Base-by-base conservation (phyloP, 2,888 invertebrate genomes). In the Xanthorhoe spadicearia region DNA sequence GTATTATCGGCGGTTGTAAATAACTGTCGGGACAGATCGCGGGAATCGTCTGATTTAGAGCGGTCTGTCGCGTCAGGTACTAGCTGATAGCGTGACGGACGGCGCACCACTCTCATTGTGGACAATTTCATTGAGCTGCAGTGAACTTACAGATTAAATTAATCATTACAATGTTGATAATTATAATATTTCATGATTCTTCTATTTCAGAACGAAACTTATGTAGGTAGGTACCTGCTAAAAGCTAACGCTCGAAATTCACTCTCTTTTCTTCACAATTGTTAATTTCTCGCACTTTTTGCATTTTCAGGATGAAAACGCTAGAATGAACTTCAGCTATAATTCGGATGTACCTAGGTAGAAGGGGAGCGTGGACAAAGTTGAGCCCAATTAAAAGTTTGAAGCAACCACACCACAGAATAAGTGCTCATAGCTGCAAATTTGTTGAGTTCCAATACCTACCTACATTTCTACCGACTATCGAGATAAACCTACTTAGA, bases 341-440 rank as follows among this genome's bases (percentile, higher is more conserved):
- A 23, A 23, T 23, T 23, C 43, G 8, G 32, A 38, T 38, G 13
- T 35, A 35, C 9, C 35, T 38, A 38, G 13, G 13, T 38, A 38
- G 32, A 57, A 49, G 35, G 28, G 61, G 48, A 54, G 54, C 15
- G 54, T 15, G 46, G 35, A 10, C 46, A 48, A 51, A 56, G 48
- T 65, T 61, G 35, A 48, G 15, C 35, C 52, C 65, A 65, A 65
- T 65, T 65, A 65, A 57, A 65, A 65, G 65, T 65, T 65, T 35
- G 48, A 65, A 49, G 17, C 19, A 8, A 28, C 32, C 38, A 17
- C 18, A 18, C 38, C 49, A 49, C 46, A 46, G 23, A 56, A 3
- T 23, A 23, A 10, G 43, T 43, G 15, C n/a, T 28, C 9, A 35
- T 9, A 1, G 9, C 9, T 5, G 38, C 8, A 38, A 10, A 13